These are phyloP conservation scores for Lysandra bellargus DNA, from an alignment of 2,888 invertebrate genomes.

Conservation along the genomic window DNA sequence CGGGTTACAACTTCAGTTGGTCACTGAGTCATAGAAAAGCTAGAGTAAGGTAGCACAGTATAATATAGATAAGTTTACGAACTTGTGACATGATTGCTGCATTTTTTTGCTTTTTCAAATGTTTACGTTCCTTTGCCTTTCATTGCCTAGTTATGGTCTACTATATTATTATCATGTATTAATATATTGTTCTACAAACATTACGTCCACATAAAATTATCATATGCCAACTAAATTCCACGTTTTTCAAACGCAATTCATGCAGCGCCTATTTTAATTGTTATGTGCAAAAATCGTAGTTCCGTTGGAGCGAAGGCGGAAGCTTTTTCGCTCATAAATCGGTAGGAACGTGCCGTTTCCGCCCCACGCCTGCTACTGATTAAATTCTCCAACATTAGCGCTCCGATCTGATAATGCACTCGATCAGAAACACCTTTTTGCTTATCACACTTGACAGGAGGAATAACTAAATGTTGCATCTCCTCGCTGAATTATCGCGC, in stretches of 20 bases:
- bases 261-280: slow-evolving; percentile 42
- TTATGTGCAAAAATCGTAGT: slow-evolving; percentile 50
- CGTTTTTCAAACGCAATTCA: background rate
- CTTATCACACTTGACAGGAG: slow-evolving; percentile 48
- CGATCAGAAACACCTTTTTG: slow-evolving; percentile 54
- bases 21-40: no score
- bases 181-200: no score
- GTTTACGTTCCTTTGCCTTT: no score
- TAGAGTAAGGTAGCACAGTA: no score
- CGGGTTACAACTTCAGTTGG: no score
- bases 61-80: no score
- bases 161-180: no score
- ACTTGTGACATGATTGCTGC: no score
- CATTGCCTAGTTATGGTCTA: no score
- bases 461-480: background rate
- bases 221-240: no score
- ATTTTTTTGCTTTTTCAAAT: no score
- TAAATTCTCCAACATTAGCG: slow-evolving; percentile 65
- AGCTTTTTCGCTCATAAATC: slow-evolving; percentile 65
- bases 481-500: background rate
- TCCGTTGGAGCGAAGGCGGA: slow-evolving; percentile 53
- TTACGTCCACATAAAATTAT: no score
- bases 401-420: slow-evolving; percentile 59
- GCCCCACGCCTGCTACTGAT: slow-evolving; percentile 55
- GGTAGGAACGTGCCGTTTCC: slow-evolving; percentile 53